Evolutionary conservation across 2,888 invertebrate species (phyloP), one percentile per base, ranked within the genome.

Genomic region (Melanchra persicariae): DNA sequence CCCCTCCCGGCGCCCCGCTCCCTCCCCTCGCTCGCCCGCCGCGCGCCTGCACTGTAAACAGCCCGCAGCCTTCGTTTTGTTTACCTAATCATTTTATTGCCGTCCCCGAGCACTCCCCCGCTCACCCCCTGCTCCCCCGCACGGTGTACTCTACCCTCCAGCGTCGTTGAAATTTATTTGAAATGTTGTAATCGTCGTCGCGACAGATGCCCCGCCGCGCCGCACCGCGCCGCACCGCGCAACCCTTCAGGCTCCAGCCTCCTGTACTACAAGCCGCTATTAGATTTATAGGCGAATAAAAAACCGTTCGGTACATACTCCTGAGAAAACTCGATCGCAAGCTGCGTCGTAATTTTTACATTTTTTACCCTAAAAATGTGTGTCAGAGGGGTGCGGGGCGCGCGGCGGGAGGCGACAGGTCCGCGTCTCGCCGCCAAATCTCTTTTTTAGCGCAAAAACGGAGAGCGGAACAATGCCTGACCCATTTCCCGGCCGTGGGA

Each of bases 401-500:
- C 68, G 83, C 87, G 89, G 85, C 87, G 90, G 89, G 89, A 89
- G 91, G 89, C 90, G 92, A 91, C 91, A 90, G 92, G 92, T 91
- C 91, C 90, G 91, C 74, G 88, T 77, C 87, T 77, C 87, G 90
- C 91, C 86, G 87, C 89, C 89, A 93, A 95, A 93, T 94, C 93
- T 91, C 89, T 94, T 95, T 95, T 95, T 95, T 96, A 94, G 90
- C 92, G 88, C 89, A 94, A 95, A 95, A 94, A 91, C 92, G 92
- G 89, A 91, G 90, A 92, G 87, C 90, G 88, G 92, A 93, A 95
- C 95, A 95, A 95, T 93, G 93, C 91, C 88, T 95, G 96, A 95
- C 96, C 96, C 96, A 95, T 91, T 94, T 95, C 95, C 94, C 94
- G 89, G 93, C 94, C 96, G 96, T 96, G 96, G 96, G 96, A 95